Evolutionary conservation across 2,113 vertebrate genomes (phyloP), one percentile per base, ranked within the genome.

Genomic region (Alethe castanea): DNA sequence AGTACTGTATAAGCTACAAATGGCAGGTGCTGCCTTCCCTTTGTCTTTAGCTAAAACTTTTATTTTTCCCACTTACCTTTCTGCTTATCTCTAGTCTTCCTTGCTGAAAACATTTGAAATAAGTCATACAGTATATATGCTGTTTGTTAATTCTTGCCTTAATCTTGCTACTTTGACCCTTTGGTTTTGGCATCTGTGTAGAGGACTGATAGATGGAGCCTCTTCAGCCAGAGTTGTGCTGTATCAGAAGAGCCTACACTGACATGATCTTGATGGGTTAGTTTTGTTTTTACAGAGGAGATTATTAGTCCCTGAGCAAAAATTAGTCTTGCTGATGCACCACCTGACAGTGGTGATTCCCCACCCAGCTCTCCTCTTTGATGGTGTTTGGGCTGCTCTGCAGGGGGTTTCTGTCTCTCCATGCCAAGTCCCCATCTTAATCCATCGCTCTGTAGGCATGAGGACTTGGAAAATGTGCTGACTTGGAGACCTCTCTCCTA

Each of bases 401-500:
- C 19, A 6, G 9, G 6, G 59, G 18, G 3, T 11, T 85, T 89
- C 59, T 73, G 18, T 47, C 28, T 74, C 25, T 18, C 38, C 69
- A 0, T 4, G 1, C 45, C 4, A 3, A 54, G 59, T 90, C 70
- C 67, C 12, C 53, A 40, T 25, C 36, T 82, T 52, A 61, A 57
- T 64, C 42, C 1, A 1, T 77, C 0, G 0, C 56, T 86, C 36
- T 2, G 0, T 29, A 35, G 4, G 47, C 4, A 2, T 14, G 64
- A 66, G 64, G 72, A 40, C 6, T 3, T 83, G 82, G 85, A 64
- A 94, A 92, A 95, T 64, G 44, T 67, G 80, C 90, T 86, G 90
- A 81, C 65, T 84, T 84, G n/a, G 59, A 92, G 87, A 79, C 62
- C 50, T 93, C 70, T 48, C 64, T 88, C 22, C 33, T 54, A 88